Percentiles rank a stretch among this genome's conserved stretches.
Conservation (phyloP, 53 echinoderm and acorn worm species). For the Mesocentrotus franciscanus region DNA sequence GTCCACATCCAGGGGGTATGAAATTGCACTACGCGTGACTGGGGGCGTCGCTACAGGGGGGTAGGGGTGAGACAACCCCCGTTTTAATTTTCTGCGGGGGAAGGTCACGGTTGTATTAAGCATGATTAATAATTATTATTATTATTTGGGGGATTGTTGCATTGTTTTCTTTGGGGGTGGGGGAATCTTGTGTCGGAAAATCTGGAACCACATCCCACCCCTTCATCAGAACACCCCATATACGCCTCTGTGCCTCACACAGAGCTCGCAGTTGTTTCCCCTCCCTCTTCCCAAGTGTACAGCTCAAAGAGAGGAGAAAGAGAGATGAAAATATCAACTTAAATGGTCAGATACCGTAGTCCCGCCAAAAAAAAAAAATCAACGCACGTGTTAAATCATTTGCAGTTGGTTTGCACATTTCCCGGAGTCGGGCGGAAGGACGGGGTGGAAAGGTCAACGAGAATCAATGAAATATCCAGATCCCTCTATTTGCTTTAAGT, state of each 20-base stretch:
- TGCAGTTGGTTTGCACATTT: conserved; percentile 58
- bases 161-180: not conserved
- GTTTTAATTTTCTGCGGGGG: not conserved
- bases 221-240: not conserved
- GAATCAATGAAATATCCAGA: conserved; percentile 50
- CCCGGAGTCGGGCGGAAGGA: conserved; percentile 49
- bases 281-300: not conserved
- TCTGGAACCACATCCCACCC: not conserved
- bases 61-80: not conserved
- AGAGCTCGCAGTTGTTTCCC: conserved; percentile 34
- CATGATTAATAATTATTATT: not conserved
- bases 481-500: conserved; percentile 32
- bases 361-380: conserved; percentile 25
- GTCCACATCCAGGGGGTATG: not conserved
- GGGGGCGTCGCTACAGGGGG: not conserved
- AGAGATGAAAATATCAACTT: conserved; percentile 7
- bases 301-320: not conserved
- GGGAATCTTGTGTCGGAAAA: not conserved
- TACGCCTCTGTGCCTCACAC: not conserved
- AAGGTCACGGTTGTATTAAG: not conserved
- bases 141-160: too few species aligned
- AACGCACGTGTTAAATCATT: conserved; percentile 57
- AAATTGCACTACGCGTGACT: not conserved
- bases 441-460: conserved; percentile 46
- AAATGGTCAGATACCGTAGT: conserved; percentile 40